Percentiles rank a stretch among this genome's conserved stretches.
phyloP scores from a whole-genome alignment of 2,888 invertebrate species.

The Pheosia tremula region DNA sequence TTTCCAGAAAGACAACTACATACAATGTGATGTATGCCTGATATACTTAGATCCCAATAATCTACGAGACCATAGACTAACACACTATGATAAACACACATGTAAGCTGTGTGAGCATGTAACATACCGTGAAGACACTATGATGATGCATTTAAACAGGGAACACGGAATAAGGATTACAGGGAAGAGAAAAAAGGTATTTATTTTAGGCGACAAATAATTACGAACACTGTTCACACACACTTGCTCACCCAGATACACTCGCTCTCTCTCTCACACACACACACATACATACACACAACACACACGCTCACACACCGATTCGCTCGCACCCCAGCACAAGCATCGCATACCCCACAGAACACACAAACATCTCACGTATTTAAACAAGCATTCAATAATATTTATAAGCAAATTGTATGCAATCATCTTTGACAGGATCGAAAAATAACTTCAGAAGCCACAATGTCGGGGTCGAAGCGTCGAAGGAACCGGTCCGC shows the following conservation, averaged over 20 bases:
- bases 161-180: slow-evolving; percentile 24
- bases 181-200: slow-evolving; percentile 27
- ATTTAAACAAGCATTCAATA: background rate
- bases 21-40: slow-evolving; percentile 49
- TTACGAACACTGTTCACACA: background rate
- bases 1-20: slow-evolving; percentile 46
- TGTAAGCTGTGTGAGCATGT: slow-evolving; percentile 47
- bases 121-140: slow-evolving; percentile 22
- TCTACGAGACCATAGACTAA: slow-evolving; percentile 30
- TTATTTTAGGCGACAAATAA: too few relatives aligned
- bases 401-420: background rate
- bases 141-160: slow-evolving; percentile 41
- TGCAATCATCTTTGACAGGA: slow-evolving; percentile 27
- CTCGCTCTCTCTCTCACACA: too few relatives aligned
- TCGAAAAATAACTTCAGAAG: slow-evolving; percentile 19
- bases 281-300: background rate
- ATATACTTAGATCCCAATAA: slow-evolving; percentile 20
- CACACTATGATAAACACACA: slow-evolving; percentile 35
- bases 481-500: slow-evolving; percentile 29
- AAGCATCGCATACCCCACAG: background rate
- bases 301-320: background rate
- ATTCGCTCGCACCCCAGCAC: background rate
- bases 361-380: background rate
- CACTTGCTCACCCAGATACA: background rate
- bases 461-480: slow-evolving; percentile 31